phyloP scores from a whole-genome alignment of 2,888 invertebrate species.

The Ophion costatus region DNA sequence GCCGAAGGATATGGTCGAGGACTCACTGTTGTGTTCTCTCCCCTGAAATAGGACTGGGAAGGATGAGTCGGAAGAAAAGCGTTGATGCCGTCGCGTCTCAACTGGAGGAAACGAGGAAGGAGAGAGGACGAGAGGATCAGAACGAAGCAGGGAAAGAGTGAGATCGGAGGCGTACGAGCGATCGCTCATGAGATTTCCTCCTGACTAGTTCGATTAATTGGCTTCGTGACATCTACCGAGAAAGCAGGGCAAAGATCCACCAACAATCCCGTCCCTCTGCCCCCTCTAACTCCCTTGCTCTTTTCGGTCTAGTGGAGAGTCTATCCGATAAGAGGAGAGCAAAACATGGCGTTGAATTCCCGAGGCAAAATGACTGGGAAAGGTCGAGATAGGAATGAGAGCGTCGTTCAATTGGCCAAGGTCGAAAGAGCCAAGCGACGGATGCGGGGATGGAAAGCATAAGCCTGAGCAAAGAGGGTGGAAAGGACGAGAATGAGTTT shows the following conservation, averaged over 20 bases:
- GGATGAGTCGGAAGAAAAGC: slow-evolving; percentile 47
- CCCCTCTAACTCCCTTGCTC: background rate
- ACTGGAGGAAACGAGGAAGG: slow-evolving; percentile 3
- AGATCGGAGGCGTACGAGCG: slow-evolving; percentile 14
- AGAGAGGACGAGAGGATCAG: background rate
- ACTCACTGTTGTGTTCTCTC: slow-evolving; percentile 33
- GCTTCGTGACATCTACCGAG: slow-evolving; percentile 28
- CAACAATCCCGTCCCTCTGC: slow-evolving; percentile 15
- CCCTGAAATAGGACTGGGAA: slow-evolving; percentile 29
- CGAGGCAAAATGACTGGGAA: slow-evolving; percentile 17
- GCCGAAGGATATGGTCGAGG: slow-evolving; percentile 20
- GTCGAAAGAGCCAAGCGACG: slow-evolving; percentile 26
- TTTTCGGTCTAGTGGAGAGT: slow-evolving; percentile 15
- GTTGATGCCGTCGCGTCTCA: slow-evolving; percentile 30
- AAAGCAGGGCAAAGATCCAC: slow-evolving; percentile 19
- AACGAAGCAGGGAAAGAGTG: background rate
- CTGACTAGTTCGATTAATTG: slow-evolving; percentile 61
- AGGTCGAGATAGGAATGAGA: slow-evolving; percentile 30
- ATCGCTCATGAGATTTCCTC: slow-evolving; percentile 57
- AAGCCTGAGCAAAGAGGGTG: background rate
- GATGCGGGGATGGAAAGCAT: slow-evolving; percentile 1
- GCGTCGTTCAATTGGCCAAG: slow-evolving; percentile 41
- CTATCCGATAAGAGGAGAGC: slow-evolving; percentile 47
- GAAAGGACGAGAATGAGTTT: slow-evolving; percentile 4
- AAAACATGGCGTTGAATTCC: slow-evolving; percentile 25